phyloP scores from a whole-genome alignment of 2,797 vertebrate species.

The Chloroceryle inda region DNA sequence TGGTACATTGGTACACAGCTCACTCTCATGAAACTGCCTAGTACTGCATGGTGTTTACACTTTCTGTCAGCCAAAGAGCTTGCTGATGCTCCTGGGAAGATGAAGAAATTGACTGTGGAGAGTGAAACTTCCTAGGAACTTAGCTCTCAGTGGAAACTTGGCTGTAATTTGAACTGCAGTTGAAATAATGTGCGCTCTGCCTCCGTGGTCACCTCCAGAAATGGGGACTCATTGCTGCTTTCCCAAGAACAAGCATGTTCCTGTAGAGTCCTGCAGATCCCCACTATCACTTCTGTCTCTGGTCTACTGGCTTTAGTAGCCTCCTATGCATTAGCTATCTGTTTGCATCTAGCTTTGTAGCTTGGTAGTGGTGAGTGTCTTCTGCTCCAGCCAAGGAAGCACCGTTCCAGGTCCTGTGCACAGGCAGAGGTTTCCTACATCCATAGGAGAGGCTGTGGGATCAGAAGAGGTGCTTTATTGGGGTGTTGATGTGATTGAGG shows the following conservation, averaged over 20 bases:
- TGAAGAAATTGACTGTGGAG: not conserved
- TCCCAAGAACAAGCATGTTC: not conserved
- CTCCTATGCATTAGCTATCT: fast-evolving
- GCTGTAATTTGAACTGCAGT: not conserved
- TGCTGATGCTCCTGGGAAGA: not conserved
- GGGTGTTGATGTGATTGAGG: fast-evolving
- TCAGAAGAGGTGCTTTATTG: not conserved
- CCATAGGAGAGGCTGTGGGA: not conserved
- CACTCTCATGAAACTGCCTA: not conserved
- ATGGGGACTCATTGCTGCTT: not conserved
- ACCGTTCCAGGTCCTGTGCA: not conserved
- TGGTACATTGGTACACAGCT: not conserved
- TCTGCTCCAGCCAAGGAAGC: not conserved
- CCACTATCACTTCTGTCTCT: not conserved
- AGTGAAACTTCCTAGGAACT: not conserved
- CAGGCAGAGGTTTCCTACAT: not conserved
- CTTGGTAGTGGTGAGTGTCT: not conserved
- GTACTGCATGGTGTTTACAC: not conserved
- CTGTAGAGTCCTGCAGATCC: not conserved
- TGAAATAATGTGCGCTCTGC: not conserved
- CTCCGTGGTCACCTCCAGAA: not conserved
- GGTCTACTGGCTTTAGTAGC: not conserved
- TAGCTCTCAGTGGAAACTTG: not conserved
- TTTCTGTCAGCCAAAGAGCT: not conserved
- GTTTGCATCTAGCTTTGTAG: not conserved